Conservation (phyloP, 1,140 invertebrate species). For the Euschistus heros region DNA sequence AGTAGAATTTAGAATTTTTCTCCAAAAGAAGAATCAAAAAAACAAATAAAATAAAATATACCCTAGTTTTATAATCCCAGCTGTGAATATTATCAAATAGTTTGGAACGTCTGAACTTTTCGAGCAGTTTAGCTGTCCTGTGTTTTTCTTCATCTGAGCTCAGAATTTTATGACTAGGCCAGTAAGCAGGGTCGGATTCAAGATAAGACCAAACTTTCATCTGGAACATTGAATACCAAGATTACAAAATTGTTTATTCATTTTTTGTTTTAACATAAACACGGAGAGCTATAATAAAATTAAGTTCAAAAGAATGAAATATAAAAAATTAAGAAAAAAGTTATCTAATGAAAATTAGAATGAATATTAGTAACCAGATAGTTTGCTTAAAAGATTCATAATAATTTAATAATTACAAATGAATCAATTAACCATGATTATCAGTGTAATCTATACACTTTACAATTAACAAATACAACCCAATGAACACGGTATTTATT, state of each 20-base stretch:
- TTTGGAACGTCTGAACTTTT: conserved; percentile 41
- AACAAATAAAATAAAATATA: conserved; percentile 33
- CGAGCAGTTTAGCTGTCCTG: conserved; percentile 46
- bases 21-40: background rate
- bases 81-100: conserved; percentile 43
- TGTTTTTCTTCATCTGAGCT: conserved; percentile 59
- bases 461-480: too few relatives aligned
- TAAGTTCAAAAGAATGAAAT: too few relatives aligned
- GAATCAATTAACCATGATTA: too few relatives aligned
- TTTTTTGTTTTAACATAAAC: too few relatives aligned
- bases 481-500: too few relatives aligned
- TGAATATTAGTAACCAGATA: too few relatives aligned
- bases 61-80: conserved; percentile 49
- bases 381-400: too few relatives aligned
- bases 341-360: too few relatives aligned
- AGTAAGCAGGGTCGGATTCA: conserved; percentile 67
- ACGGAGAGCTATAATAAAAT: background rate
- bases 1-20: background rate
- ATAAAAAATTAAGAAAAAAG: too few relatives aligned
- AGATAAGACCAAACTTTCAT: conserved; percentile 68
- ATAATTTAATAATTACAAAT: too few relatives aligned
- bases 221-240: conserved; percentile 41
- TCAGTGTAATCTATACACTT: too few relatives aligned
- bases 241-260: too few relatives aligned
- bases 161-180: conserved; percentile 37